Evolutionary conservation across 1,140 invertebrate species (phyloP).

Genomic region (Pseudachorutes palmiensis): DNA sequence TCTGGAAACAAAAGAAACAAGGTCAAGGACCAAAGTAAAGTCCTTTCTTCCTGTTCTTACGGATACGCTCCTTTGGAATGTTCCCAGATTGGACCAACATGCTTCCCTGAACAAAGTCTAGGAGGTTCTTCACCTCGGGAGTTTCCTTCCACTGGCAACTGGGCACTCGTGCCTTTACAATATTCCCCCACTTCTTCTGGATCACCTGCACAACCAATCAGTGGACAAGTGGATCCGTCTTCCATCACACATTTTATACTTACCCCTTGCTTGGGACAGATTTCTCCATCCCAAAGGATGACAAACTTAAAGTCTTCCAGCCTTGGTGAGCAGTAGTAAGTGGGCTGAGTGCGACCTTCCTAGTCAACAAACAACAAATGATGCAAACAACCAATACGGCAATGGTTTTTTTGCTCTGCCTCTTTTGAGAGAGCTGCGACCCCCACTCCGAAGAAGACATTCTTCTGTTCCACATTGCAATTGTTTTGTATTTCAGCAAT

Average conservation of each 20-base stretch:
- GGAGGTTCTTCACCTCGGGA: background rate
- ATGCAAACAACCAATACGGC: too few species aligned
- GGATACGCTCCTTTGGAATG: background rate
- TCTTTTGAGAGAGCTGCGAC: background rate
- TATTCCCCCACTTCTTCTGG: background rate
- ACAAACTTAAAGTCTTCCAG: conserved; percentile 2
- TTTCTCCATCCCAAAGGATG: background rate
- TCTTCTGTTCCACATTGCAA: background rate
- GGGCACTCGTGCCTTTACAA: background rate
- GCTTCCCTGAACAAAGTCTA: background rate
- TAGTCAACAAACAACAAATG: background rate
- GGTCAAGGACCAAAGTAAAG: background rate
- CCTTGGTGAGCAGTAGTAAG: background rate
- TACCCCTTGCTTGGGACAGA: background rate
- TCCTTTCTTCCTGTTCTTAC: background rate
- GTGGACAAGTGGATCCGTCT: background rate
- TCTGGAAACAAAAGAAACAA: background rate
- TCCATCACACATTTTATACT: background rate
- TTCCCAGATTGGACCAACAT: background rate
- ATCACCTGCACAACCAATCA: background rate
- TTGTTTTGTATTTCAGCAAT: background rate
- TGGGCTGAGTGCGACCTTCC: background rate
- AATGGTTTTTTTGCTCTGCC: background rate
- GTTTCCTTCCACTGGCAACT: background rate
- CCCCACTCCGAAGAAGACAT: background rate